These are phyloP conservation scores for Spermophilus dauricus DNA, from an alignment of 2,113 vertebrate genomes.

Conservation along the genomic window DNA sequence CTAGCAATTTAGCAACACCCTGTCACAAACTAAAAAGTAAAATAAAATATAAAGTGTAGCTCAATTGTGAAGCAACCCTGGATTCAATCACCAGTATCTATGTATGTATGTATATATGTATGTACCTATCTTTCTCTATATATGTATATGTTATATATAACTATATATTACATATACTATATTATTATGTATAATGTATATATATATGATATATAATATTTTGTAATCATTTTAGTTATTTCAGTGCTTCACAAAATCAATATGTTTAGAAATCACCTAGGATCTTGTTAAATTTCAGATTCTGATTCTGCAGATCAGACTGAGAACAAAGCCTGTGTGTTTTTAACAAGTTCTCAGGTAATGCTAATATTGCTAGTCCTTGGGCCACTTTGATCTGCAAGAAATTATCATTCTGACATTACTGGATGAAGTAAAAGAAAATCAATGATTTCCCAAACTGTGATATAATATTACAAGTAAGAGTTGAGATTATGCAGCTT, in stretches of 20 bases:
- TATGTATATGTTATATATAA: too few relatives aligned
- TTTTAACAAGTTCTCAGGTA: constrained; percentile 26
- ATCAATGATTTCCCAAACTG: neutral
- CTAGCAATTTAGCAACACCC: too few relatives aligned
- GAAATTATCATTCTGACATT: neutral
- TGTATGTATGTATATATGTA: too few relatives aligned
- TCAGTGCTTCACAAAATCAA: neutral
- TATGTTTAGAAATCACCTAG: neutral
- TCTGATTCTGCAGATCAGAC: neutral
- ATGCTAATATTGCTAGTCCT: neutral
- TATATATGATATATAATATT: neutral
- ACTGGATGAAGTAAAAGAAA: neutral
- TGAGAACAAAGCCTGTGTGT: neutral
- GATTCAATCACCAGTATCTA: too few relatives aligned
- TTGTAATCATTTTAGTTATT: neutral
- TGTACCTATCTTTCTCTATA: too few relatives aligned
- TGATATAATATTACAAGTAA: neutral
- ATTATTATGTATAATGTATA: too few relatives aligned
- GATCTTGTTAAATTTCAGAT: constrained; percentile 1
- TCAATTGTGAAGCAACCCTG: too few relatives aligned
- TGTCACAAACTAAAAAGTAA: too few relatives aligned
- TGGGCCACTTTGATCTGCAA: neutral
- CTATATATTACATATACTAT: too few relatives aligned
- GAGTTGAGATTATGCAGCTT: neutral
- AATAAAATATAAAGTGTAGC: too few relatives aligned